Evolutionary conservation across 2,113 vertebrate species (phyloP), one percentile per base, ranked within the genome.

Genomic region (Scomber japonicus): DNA sequence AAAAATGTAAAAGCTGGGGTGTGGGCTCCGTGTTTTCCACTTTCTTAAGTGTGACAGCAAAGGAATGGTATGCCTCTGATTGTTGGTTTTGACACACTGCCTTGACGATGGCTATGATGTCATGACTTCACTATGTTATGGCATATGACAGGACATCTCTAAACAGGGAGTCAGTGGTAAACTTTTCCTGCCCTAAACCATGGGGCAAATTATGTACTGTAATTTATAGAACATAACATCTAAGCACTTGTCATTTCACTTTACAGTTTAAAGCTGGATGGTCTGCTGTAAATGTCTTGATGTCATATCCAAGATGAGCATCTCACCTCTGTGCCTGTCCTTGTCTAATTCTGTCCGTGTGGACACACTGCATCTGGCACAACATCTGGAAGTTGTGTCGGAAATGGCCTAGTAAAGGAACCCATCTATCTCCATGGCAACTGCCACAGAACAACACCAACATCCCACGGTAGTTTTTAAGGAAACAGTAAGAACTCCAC

Each of bases 241-340:
- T 56, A 16, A 57, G 4, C 5, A 21, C n/a, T 24, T 24, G n/a
- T 17, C 4, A 14, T 16, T 21, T 21, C 11, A 61, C 16, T 0
- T 46, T 46, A 6, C 6, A 51, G 7, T 21, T 4, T 57, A 11
- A 35, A 27, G 24, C 24, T 27, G 24, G 24, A 27, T 2, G 24
- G 24, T 27, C 35, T 40, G 35, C 9, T 40, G 35, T 2, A 40
- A 40, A 40, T 40, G 35, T 5, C 31, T 5, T 35, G 31, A 30
- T 11, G 56, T 61, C 31, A 49, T 3, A 59, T 5, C 3, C 11
- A 11, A 40, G n/a, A 68, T 71, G 15, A 54, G n/a, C 17, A 27
- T 65, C 90, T 92, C 75, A 94, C 92, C 89, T 94, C 72, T 86
- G 89, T 79, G 81, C 85, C 77, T 8, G 46, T 86, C 78, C 86